Evolutionary conservation across 2,113 vertebrate species (phyloP).

Genomic region (Girardinichthys multiradiatus): DNA sequence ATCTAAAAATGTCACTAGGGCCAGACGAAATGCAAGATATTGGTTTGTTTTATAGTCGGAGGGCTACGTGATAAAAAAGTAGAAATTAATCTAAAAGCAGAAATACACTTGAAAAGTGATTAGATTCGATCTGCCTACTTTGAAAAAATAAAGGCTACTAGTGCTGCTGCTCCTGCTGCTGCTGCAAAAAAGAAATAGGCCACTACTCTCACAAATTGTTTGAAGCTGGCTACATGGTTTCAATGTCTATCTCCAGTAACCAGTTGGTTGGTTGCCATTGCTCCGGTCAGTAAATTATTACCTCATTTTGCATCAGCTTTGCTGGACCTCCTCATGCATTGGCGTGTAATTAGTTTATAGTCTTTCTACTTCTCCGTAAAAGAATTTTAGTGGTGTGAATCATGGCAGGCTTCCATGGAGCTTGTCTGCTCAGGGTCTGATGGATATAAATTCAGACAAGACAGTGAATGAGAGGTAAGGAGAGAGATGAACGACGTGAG

Average conservation of each 20-base stretch:
- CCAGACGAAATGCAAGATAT: no score
- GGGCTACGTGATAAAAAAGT: no score
- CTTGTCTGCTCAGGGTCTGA: background rate
- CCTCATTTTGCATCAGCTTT: background rate
- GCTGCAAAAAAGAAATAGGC: no score
- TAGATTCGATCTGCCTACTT: no score
- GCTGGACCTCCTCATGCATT: background rate
- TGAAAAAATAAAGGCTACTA: no score
- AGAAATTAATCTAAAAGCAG: no score
- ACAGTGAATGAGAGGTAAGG: slow-evolving; percentile 25
- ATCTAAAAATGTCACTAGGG: no score
- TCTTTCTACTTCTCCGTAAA: background rate
- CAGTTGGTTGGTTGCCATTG: background rate
- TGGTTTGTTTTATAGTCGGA: no score
- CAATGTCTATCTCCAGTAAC: background rate
- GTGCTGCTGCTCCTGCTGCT: no score
- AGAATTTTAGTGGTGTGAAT: background rate
- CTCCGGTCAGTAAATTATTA: no score
- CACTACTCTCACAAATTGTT: background rate
- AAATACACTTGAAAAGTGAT: no score
- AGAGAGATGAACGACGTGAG: slow-evolving; percentile 14
- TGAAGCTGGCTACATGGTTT: background rate
- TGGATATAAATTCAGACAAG: background rate
- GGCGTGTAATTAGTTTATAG: no score
- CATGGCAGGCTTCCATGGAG: background rate